Evolutionary conservation across 2,888 invertebrate genomes (phyloP), one percentile per base, ranked within the genome.

Genomic region (Adineta ricciae): DNA sequence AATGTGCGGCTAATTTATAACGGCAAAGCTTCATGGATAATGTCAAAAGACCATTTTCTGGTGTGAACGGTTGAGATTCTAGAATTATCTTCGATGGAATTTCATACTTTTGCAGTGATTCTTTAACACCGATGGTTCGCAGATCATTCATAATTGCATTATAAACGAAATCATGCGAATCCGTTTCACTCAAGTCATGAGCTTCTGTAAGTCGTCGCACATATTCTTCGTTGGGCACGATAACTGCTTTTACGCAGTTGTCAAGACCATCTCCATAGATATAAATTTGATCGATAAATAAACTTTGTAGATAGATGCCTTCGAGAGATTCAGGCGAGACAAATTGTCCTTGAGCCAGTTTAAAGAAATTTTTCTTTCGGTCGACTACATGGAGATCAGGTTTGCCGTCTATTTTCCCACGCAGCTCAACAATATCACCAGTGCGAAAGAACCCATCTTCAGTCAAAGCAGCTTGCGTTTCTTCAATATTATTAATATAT

Each of bases 1-100:
- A 88, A 8, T 87, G 84, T 16, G 86, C 86, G 3, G 27, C 64
- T 14, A 64, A 27, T 9, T 32, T 32, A 14, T 27, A 16, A 32
- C 64, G 64, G 16, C 27, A 27, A 27, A 16, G 32, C 11, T 64
- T 64, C 27, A 32, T 64, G 27, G 64, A 64, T 8, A 27, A 64
- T 7, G 64, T 64, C 9, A 64, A 16, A 32, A 27, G 27, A 2
- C 64, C 64, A 27, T 64, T 64, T 27, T 64, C 32, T 11, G 27
- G 4, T 64, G 64, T 64, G 11, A 64, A 64, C 4, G 52, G 52
- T 52, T 52, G 21, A 21, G 24, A 52, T 3, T 52, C 52, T 4
- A 52, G 19, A 21, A 32, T 14, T 32, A 64, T 64, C 32, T 11
- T 11, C 16, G 27, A 64, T 64, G 64, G 64, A 32, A 64, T 64